Conservation (phyloP, 1,140 invertebrate species). For the Brachionus asplanchnoidis region DNA sequence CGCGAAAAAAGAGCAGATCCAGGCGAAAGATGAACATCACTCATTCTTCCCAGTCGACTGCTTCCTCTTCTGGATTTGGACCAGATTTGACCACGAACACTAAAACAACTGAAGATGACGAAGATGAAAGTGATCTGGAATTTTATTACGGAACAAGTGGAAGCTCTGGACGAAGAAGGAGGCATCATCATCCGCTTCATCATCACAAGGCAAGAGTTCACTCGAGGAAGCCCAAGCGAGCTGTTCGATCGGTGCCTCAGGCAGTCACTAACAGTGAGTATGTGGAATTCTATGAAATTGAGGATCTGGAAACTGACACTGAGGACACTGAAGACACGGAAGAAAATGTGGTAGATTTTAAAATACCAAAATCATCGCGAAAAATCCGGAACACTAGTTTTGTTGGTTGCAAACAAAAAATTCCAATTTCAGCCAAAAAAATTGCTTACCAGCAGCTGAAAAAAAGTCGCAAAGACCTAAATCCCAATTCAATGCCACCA, state of each 20-base stretch:
- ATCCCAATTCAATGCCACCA: constrained; percentile 11
- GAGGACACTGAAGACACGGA: constrained; percentile 40
- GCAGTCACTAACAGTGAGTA: not conserved
- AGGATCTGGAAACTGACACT: constrained; percentile 8
- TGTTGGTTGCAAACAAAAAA: not conserved
- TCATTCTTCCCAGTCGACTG: constrained; percentile 9
- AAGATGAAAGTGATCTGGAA: constrained; percentile 16
- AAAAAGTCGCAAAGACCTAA: not conserved
- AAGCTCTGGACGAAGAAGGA: not conserved
- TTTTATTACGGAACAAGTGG: constrained; percentile 8
- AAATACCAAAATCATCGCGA: not conserved
- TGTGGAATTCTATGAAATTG: constrained; percentile 12
- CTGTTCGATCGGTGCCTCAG: not conserved
- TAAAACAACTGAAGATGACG: constrained; percentile 21
- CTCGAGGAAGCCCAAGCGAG: not conserved
- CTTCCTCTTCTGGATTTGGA: constrained; percentile 13
- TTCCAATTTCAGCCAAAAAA: not conserved
- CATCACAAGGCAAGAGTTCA: not conserved
- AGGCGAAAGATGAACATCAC: not conserved
- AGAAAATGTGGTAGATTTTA: not conserved
- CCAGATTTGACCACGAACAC: constrained; percentile 10
- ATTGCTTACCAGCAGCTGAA: not conserved
- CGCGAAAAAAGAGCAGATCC: not conserved
- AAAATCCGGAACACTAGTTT: not conserved
- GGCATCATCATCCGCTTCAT: not conserved